Percentiles rank a stretch among this genome's conserved stretches.
These are phyloP conservation scores for Theodoxus fluviatilis DNA, from an alignment of 2,888 invertebrate species.

Conservation along the genomic window DNA sequence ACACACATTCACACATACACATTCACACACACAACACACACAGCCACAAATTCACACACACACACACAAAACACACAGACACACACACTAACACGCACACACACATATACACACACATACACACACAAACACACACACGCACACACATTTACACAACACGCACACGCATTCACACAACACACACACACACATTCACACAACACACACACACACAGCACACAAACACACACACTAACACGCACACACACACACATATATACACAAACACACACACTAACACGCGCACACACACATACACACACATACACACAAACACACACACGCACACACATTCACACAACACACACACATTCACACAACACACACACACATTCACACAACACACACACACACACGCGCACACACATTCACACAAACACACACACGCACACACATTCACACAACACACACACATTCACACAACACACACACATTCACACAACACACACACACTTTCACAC, in stretches of 20 bases:
- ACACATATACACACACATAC: constrained; percentile 9
- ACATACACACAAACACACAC: not conserved
- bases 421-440: not conserved
- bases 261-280: constrained; percentile 18
- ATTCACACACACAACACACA: not conserved
- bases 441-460: no score
- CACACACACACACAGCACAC: constrained; percentile 5
- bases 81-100: not conserved
- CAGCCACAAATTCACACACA: not conserved
- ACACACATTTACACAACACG: not conserved
- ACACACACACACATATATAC: constrained; percentile 5
- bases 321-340: not conserved
- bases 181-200: not conserved
- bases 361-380: not conserved
- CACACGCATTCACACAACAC: not conserved
- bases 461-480: no score
- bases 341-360: not conserved
- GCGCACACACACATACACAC: not conserved
- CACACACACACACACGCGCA: not conserved
- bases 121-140: constrained; percentile 4
- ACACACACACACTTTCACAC: no score
- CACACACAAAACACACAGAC: constrained; percentile 11
- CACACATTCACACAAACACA: not conserved
- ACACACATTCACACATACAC: not conserved
- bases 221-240: constrained; percentile 11